These are phyloP conservation scores for Polydesmus complanatus DNA, from an alignment of 2,888 invertebrate species.

Conservation along the genomic window DNA sequence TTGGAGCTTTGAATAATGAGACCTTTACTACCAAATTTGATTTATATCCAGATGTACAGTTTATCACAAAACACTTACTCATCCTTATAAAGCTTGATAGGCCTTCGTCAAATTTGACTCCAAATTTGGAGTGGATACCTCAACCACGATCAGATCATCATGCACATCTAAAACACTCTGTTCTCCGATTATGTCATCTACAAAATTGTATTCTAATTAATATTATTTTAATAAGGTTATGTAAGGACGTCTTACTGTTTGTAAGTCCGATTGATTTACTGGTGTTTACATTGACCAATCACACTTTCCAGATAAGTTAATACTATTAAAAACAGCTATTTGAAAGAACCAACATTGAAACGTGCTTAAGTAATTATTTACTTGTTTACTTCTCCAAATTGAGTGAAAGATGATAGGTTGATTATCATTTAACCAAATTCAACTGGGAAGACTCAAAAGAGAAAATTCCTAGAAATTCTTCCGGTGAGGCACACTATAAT, in stretches of 20 bases:
- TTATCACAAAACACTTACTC: too few species aligned
- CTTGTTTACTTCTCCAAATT: constrained; percentile 18
- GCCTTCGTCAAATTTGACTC: constrained; percentile 19
- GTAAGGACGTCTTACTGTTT: too few species aligned
- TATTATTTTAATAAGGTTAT: too few species aligned
- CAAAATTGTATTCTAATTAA: background rate
- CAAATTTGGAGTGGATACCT: constrained; percentile 19
- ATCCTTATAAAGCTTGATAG: too few species aligned
- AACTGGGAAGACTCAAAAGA: constrained; percentile 10
- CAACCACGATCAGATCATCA: constrained; percentile 20
- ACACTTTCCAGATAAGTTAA: background rate
- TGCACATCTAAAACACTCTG: constrained; percentile 4
- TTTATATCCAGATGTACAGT: too few species aligned
- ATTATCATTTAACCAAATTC: constrained; percentile 16
- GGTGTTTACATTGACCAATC: background rate
- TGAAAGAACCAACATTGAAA: too few species aligned
- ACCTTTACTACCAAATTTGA: too few species aligned
- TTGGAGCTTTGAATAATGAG: too few species aligned
- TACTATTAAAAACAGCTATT: background rate
- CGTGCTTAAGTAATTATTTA: background rate
- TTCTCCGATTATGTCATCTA: constrained; percentile 3
- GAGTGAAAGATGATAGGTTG: constrained; percentile 16
- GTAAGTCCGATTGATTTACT: constrained; percentile 7
- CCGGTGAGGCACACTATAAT: background rate
- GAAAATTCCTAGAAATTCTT: constrained; percentile 19